These are phyloP conservation scores for Collichthys lucidus DNA, from an alignment of 2,113 vertebrate genomes.

Conservation along the genomic window DNA sequence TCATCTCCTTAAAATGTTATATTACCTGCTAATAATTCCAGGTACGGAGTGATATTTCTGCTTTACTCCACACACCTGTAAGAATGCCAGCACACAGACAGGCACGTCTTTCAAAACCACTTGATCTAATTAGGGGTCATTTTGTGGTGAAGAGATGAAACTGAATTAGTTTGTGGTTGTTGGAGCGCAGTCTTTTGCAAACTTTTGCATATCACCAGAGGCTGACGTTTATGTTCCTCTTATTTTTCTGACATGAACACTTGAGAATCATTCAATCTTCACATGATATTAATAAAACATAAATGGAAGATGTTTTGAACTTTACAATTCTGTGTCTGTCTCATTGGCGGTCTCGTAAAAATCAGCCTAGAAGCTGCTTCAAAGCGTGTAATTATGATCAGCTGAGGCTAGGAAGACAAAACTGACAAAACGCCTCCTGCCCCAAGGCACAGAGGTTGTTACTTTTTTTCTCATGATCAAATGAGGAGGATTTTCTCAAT, in stretches of 20 bases:
- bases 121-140: not conserved
- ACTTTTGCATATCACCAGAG: not conserved
- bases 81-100: not conserved
- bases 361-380: not conserved
- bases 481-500: too few species aligned
- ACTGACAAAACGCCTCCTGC: slow-evolving; percentile 4
- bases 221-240: not conserved
- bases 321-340: not conserved
- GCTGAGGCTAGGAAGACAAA: not conserved
- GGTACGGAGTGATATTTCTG: too few species aligned
- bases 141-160: not conserved
- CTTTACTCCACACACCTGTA: not conserved
- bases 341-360: not conserved
- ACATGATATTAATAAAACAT: not conserved
- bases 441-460: not conserved
- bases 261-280: not conserved
- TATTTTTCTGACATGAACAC: not conserved
- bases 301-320: not conserved
- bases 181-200: not conserved
- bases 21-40: not conserved
- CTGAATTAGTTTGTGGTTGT: not conserved
- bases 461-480: too few species aligned
- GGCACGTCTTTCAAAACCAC: not conserved
- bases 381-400: slow-evolving; percentile 4
- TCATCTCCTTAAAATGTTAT: not conserved